These are phyloP conservation scores for Bettongia penicillata DNA, from an alignment of 2,113 vertebrate genomes.

Conservation along the genomic window DNA sequence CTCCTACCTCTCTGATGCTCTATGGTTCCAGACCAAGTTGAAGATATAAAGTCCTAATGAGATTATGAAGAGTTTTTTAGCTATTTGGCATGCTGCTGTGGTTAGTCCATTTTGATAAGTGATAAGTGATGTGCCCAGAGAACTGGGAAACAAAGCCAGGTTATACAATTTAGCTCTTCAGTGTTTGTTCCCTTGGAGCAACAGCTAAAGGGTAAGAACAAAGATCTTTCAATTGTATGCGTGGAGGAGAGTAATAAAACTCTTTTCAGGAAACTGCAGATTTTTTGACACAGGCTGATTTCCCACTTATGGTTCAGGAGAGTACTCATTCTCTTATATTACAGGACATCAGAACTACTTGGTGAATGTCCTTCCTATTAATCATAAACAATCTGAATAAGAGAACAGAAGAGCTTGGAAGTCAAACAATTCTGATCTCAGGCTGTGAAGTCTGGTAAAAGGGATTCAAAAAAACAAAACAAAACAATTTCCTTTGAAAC, in stretches of 20 bases:
- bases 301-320: constrained; percentile 21
- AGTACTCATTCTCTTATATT: not conserved
- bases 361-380: not conserved
- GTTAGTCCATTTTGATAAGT: constrained; percentile 70
- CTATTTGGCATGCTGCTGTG: constrained; percentile 61
- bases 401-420: not conserved
- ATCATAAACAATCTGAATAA: not conserved
- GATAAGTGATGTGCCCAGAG: constrained; percentile 69
- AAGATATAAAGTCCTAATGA: constrained; percentile 74
- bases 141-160: constrained; percentile 39
- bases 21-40: constrained; percentile 75
- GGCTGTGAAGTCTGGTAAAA: not conserved
- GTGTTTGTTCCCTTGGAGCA: not conserved
- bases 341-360: not conserved
- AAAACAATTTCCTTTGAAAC: not conserved
- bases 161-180: not conserved
- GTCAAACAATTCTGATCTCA: not conserved
- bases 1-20: constrained; percentile 72
- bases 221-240: not conserved
- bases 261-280: not conserved
- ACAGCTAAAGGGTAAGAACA: not conserved
- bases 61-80: constrained; percentile 75
- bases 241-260: not conserved
- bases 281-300: not conserved
- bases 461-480: not conserved